phyloP scores from a whole-genome alignment of 1,140 invertebrate genomes.

The Pogonus chalceus region DNA sequence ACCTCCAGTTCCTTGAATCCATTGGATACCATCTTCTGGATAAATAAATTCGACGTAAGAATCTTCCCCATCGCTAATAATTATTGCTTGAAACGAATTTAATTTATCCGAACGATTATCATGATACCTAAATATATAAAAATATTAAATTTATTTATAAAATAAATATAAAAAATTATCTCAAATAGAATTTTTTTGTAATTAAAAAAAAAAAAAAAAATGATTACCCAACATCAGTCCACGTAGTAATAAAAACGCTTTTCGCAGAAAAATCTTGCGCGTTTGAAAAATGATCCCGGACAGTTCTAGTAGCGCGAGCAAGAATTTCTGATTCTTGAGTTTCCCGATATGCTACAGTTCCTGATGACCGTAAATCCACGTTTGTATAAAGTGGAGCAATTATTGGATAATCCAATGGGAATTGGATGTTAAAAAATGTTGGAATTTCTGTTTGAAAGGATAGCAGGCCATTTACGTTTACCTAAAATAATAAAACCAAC shows the following conservation, averaged over 20 bases:
- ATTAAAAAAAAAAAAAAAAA: no score
- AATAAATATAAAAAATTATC: no score
- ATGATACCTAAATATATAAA: slow-evolving; percentile 11
- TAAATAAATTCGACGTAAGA: slow-evolving; percentile 81
- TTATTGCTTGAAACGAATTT: slow-evolving; percentile 71
- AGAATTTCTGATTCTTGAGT: slow-evolving; percentile 54
- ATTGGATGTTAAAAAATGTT: slow-evolving; percentile 74
- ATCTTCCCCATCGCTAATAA: slow-evolving; percentile 71
- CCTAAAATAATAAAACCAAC: no score
- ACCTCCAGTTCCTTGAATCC: slow-evolving; percentile 66
- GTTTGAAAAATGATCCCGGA: slow-evolving; percentile 60
- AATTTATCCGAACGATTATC: slow-evolving; percentile 36
- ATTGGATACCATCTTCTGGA: slow-evolving; percentile 76
- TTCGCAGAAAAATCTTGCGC: slow-evolving; percentile 54
- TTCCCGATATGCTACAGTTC: slow-evolving; percentile 70
- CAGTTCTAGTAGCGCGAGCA: slow-evolving; percentile 50
- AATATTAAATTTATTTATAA: neutral
- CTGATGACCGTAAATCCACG: slow-evolving; percentile 66
- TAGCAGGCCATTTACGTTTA: slow-evolving; percentile 85
- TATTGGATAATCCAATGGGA: slow-evolving; percentile 81
- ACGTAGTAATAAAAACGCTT: slow-evolving; percentile 52
- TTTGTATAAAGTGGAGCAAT: slow-evolving; percentile 88
- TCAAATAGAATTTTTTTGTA: no score
- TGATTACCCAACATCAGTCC: slow-evolving; percentile 60
- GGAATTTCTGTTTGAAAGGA: slow-evolving; percentile 81